Conservation (phyloP, 1,140 invertebrate species). For the Nephila pilipes region DNA sequence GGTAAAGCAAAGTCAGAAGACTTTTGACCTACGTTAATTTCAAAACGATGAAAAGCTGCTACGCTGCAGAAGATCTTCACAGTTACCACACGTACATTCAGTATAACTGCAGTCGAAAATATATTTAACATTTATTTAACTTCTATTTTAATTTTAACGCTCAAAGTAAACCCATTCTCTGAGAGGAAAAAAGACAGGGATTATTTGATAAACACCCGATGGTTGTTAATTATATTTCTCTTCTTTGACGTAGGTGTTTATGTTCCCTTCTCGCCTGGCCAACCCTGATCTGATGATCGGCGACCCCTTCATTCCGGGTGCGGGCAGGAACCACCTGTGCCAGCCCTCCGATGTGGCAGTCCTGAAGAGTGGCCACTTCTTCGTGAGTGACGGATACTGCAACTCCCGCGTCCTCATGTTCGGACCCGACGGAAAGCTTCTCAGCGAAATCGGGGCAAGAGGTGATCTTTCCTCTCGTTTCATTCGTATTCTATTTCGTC, state of each 20-base stretch:
- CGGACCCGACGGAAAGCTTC: conserved; percentile 84
- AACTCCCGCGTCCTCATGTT: conserved; percentile 95
- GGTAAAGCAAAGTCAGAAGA: no score
- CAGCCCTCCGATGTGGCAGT: conserved; percentile 96
- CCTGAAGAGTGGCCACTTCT: conserved; percentile 90
- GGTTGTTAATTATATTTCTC: no score
- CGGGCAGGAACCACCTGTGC: conserved; percentile 91
- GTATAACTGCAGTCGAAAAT: no score
- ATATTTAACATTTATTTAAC: no score
- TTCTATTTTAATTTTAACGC: no score
- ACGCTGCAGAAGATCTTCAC: no score
- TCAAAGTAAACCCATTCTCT: no score
- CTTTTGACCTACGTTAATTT: no score
- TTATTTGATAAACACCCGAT: no score
- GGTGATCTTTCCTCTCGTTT: conserved; percentile 79
- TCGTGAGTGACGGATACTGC: conserved; percentile 97
- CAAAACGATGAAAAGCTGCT: no score
- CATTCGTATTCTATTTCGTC: conserved; percentile 68
- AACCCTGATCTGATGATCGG: conserved; percentile 81
- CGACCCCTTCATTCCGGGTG: conserved; percentile 89
- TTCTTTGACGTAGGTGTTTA: conserved; percentile 80
- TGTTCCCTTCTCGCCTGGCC: conserved; percentile 80
- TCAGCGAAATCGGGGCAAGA: conserved; percentile 79
- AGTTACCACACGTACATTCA: no score
- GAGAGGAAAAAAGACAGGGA: no score